phyloP scores from a whole-genome alignment of 2,888 invertebrate genomes.

The Allolobophora icterica region DNA sequence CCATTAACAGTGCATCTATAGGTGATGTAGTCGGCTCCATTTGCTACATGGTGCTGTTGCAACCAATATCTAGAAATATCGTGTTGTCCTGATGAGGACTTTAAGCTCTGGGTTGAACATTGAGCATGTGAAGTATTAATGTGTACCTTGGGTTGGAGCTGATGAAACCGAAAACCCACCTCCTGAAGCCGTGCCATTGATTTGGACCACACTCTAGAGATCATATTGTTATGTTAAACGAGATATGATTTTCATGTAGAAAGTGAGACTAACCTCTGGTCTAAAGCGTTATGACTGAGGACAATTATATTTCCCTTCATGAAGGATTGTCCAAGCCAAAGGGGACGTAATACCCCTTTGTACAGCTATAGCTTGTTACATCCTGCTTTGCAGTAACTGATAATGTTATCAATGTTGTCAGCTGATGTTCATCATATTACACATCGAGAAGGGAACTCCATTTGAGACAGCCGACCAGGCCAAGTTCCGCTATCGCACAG shows the following conservation, averaged over 20 bases:
- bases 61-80: neutral
- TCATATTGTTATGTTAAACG: too few relatives aligned
- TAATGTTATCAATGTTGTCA: constrained; percentile 53
- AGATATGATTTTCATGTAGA: too few relatives aligned
- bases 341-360: too few relatives aligned
- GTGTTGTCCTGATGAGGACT: neutral
- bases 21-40: neutral
- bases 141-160: neutral
- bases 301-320: too few relatives aligned
- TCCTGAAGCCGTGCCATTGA: too few relatives aligned
- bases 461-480: constrained; percentile 75
- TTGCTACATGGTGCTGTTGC: neutral
- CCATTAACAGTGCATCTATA: neutral
- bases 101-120: neutral
- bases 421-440: constrained; percentile 74
- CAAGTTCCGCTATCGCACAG: constrained; percentile 70
- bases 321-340: too few relatives aligned
- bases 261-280: too few relatives aligned
- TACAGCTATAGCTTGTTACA: neutral
- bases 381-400: neutral
- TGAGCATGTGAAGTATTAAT: neutral
- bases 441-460: constrained; percentile 75
- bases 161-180: neutral
- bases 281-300: too few relatives aligned
- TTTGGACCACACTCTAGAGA: too few relatives aligned